These are phyloP conservation scores for Cephalopterus ornatus DNA, from an alignment of 2,113 vertebrate genomes.

Conservation along the genomic window DNA sequence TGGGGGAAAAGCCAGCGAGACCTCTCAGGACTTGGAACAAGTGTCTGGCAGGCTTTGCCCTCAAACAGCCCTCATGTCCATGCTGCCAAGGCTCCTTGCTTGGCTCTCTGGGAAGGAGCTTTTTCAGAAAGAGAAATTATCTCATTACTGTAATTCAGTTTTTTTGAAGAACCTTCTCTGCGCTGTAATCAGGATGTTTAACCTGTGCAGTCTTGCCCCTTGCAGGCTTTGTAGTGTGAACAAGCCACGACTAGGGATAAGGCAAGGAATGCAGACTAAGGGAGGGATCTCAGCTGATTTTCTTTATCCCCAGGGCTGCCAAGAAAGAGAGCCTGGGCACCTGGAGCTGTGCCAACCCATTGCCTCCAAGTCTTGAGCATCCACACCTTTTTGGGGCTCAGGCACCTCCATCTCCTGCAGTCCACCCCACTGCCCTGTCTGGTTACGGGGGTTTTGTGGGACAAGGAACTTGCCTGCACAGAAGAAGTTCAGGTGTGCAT, in stretches of 20 bases:
- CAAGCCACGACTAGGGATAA: background rate
- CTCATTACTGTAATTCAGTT: background rate
- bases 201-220: background rate
- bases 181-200: background rate
- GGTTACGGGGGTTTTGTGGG: background rate
- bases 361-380: background rate
- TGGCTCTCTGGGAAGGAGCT: background rate
- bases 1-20: background rate
- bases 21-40: background rate
- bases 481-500: background rate
- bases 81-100: rapidly evolving
- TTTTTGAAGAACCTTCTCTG: background rate
- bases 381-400: background rate
- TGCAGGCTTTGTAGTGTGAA: rapidly evolving
- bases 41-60: background rate
- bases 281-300: background rate
- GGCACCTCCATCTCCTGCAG: background rate
- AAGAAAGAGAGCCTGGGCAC: background rate
- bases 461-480: background rate
- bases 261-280: background rate
- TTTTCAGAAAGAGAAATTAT: background rate
- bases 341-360: background rate
- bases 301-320: background rate
- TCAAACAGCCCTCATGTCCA: background rate
- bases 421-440: background rate